These are phyloP conservation scores for Zaprionus kolodkinae DNA, from an alignment of 1,140 invertebrate genomes.

Conservation along the genomic window DNA sequence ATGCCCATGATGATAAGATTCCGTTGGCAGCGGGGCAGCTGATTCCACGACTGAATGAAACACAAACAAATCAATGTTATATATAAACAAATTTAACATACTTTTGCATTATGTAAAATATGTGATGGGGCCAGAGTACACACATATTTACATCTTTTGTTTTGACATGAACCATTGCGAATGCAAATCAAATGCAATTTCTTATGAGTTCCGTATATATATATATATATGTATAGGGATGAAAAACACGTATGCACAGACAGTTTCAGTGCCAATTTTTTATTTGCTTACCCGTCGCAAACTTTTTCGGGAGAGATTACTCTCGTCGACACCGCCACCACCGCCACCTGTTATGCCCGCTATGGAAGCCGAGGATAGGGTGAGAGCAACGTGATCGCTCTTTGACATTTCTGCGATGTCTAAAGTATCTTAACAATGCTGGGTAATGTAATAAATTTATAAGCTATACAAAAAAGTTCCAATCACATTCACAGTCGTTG, in stretches of 20 bases:
- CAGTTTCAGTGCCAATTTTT: not conserved
- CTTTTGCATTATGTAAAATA: not conserved
- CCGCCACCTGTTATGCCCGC: conserved; percentile 30
- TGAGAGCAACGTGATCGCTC: conserved; percentile 72
- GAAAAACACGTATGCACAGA: conserved; percentile 17
- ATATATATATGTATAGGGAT: not conserved
- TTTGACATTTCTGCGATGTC: conserved; percentile 55
- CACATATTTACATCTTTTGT: not conserved
- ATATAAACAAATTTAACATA: not conserved
- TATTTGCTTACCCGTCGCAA: conserved; percentile 67
- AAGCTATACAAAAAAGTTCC: not conserved
- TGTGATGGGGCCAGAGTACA: not conserved
- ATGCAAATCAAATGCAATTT: conserved; percentile 14
- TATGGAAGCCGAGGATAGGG: conserved; percentile 52
- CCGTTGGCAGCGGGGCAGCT: conserved; percentile 92
- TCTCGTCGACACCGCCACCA: conserved; percentile 47
- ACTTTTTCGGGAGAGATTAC: conserved; percentile 60
- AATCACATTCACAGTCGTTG: conserved; percentile 23
- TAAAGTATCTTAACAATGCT: not conserved
- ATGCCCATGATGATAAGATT: conserved; percentile 88
- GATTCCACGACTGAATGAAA: conserved; percentile 90
- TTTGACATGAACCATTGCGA: not conserved
- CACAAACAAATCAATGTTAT: conserved; percentile 21
- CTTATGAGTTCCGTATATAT: not conserved
- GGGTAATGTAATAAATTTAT: not conserved